These are phyloP conservation scores for Polydrusus pterygomalis DNA, from an alignment of 2,888 invertebrate genomes.

Conservation along the genomic window DNA sequence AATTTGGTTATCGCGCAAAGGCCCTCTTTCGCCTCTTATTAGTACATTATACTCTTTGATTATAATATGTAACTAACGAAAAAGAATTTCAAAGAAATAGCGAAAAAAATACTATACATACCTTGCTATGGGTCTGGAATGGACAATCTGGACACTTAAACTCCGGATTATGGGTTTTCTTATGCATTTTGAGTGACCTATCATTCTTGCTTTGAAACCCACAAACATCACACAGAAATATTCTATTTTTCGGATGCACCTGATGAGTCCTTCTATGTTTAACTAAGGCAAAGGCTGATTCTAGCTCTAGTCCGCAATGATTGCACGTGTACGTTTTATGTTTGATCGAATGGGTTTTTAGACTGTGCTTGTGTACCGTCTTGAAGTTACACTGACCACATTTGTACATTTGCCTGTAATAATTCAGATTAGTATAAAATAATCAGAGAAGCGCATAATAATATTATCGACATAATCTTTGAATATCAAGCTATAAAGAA, in stretches of 20 bases:
- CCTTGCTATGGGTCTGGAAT: conserved; percentile 55
- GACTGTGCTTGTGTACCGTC: conserved; percentile 47
- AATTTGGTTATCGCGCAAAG: too few species aligned
- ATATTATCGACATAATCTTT: too few species aligned
- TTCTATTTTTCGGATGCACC: conserved; percentile 44
- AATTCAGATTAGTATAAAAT: neutral
- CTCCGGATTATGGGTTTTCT: conserved; percentile 54
- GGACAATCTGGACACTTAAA: conserved; percentile 55
- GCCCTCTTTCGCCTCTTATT: too few species aligned
- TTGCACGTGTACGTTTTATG: conserved; percentile 50
- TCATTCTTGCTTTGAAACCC: conserved; percentile 55
- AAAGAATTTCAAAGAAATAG: neutral
- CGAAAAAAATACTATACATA: conserved; percentile 1
- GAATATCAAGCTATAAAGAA: too few species aligned
- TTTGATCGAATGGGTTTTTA: conserved; percentile 53
- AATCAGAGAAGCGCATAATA: too few species aligned
- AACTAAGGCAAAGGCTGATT: conserved; percentile 47
- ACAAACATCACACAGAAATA: conserved; percentile 53
- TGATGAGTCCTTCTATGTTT: conserved; percentile 51
- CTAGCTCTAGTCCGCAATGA: conserved; percentile 45
- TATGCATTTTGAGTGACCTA: conserved; percentile 52
- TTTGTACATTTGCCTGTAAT: conserved; percentile 42
- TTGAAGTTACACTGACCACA: conserved; percentile 52
- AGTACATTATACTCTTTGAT: too few species aligned
- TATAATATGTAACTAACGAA: too few species aligned